These are phyloP conservation scores for Clistopyga incitator DNA, from an alignment of 2,888 invertebrate genomes.

Conservation along the genomic window DNA sequence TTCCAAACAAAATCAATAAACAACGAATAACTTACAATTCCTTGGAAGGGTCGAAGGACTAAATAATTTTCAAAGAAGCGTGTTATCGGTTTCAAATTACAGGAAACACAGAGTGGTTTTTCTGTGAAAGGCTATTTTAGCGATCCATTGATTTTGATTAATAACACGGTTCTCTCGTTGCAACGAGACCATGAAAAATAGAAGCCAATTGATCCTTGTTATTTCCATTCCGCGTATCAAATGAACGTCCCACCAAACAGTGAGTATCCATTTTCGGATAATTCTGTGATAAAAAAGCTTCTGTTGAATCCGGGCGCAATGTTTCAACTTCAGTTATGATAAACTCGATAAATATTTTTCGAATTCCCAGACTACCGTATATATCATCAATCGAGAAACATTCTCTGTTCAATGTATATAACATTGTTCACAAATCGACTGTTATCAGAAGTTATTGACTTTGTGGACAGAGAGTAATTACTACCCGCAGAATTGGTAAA, in stretches of 20 bases:
- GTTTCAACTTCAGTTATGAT: not conserved
- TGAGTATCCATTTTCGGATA: not conserved
- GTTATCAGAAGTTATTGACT: not conserved
- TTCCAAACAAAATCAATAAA: too few relatives aligned
- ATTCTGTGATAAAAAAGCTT: not conserved
- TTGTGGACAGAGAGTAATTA: not conserved
- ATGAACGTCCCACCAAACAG: not conserved
- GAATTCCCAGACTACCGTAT: not conserved
- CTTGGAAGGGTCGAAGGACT: too few relatives aligned
- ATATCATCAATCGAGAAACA: not conserved
- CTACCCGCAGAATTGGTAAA: not conserved
- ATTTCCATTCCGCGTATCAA: not conserved
- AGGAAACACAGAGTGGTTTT: too few relatives aligned
- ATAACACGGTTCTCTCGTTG: too few relatives aligned
- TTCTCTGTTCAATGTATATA: too few relatives aligned
- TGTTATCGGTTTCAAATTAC: too few relatives aligned
- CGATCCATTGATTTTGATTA: too few relatives aligned
- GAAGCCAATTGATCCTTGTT: too few relatives aligned
- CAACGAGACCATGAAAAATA: too few relatives aligned
- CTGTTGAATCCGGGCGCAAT: not conserved
- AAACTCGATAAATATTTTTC: not conserved
- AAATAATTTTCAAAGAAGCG: too few relatives aligned
- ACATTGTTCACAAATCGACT: not conserved
- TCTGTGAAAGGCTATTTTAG: too few relatives aligned
- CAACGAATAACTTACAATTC: too few relatives aligned